Evolutionary conservation across 2,113 vertebrate genomes (phyloP).

Genomic region (Morphnarchus princeps): DNA sequence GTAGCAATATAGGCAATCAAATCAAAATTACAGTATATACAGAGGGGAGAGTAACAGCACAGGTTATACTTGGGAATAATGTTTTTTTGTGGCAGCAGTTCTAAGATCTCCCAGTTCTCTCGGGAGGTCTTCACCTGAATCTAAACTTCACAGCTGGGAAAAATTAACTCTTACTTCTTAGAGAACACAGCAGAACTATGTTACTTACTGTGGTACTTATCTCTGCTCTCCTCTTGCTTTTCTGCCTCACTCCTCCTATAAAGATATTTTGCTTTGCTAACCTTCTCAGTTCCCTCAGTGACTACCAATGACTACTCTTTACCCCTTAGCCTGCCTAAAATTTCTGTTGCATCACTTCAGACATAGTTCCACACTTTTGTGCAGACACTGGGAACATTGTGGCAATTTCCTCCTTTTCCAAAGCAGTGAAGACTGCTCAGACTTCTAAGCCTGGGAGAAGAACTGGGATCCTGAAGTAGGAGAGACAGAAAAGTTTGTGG

Average conservation of each 20-base stretch:
- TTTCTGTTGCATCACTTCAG: background rate
- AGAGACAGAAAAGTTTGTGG: background rate
- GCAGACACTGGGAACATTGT: background rate
- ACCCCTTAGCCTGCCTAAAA: background rate
- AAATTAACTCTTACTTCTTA: background rate
- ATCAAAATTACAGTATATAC: background rate
- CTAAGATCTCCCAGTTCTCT: background rate
- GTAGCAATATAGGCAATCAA: background rate
- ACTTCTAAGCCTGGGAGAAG: background rate
- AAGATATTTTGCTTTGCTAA: background rate
- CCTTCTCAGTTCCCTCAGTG: background rate
- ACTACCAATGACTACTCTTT: background rate
- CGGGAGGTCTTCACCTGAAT: background rate
- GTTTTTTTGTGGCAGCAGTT: background rate
- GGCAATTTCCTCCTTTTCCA: background rate
- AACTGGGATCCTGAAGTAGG: background rate
- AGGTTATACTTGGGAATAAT: background rate
- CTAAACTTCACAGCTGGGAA: background rate
- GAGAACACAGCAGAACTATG: background rate
- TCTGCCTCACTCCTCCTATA: background rate
- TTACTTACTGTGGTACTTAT: background rate
- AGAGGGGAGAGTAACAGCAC: background rate
- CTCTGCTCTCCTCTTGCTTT: background rate
- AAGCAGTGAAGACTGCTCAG: background rate
- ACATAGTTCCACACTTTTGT: background rate